Percentiles rank a stretch among this genome's conserved stretches.
These are phyloP conservation scores for Mongoloraphidia duomilia DNA, from an alignment of 2,888 invertebrate species.

Conservation along the genomic window DNA sequence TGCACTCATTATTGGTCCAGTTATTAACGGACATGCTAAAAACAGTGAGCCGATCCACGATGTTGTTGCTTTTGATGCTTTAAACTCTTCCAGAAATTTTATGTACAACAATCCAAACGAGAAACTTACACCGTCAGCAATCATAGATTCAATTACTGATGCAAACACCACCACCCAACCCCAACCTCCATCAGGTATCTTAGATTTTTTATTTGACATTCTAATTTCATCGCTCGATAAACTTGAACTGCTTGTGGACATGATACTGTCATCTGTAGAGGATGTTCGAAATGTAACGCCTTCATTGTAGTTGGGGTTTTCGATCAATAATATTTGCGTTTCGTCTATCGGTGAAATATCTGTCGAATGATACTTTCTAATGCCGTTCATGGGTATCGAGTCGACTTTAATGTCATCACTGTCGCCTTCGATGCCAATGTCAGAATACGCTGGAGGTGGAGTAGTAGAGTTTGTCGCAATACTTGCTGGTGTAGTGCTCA, in stretches of 20 bases:
- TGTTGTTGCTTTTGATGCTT: conserved; percentile 68
- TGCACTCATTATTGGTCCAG: conserved; percentile 72
- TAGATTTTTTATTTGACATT: conserved; percentile 30
- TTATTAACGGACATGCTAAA: conserved; percentile 73
- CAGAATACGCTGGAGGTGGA: too few species aligned
- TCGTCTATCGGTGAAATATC: too few species aligned
- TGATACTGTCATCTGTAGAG: too few species aligned
- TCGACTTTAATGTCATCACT: too few species aligned
- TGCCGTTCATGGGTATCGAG: too few species aligned
- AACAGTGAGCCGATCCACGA: conserved; percentile 85
- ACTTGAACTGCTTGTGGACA: conserved; percentile 1
- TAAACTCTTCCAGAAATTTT: conserved; percentile 67
- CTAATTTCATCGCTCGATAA: conserved; percentile 9
- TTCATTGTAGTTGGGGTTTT: too few species aligned
- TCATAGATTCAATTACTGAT: conserved; percentile 72
- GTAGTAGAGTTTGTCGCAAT: too few species aligned
- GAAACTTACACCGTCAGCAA: conserved; percentile 87
- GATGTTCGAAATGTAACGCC: too few species aligned
- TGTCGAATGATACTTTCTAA: too few species aligned
- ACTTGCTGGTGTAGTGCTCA: too few species aligned
- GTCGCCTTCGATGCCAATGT: too few species aligned
- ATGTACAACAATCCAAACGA: conserved; percentile 83
- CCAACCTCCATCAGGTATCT: conserved; percentile 71
- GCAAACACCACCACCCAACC: conserved; percentile 83
- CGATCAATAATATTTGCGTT: too few species aligned